Base-by-base conservation (phyloP, 1,140 invertebrate species). In the Drosophila kohkoa region DNA sequence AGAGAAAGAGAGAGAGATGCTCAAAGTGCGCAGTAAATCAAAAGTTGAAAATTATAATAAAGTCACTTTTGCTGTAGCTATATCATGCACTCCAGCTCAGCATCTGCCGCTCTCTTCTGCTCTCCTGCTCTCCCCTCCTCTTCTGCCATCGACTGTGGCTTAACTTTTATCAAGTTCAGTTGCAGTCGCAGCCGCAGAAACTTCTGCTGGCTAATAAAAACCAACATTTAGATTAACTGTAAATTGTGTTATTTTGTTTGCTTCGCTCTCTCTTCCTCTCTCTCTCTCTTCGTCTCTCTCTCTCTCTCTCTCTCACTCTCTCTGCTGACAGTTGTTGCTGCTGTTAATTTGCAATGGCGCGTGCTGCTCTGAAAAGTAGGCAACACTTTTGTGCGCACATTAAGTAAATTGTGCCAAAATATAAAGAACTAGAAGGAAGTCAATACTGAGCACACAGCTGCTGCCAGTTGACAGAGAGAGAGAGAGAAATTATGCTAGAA, bases 11-110 rank as follows among this genome's bases (percentile, higher is more conserved):
- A 55, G 58, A 13, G 25, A 52, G 43, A 58, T 15, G 32, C 59
- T 58, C 59, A 73, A 66, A 66, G 63, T 62, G 52, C 57, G 85
- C 81, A 81, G 85, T 89, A 89, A 89, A 89, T 89, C 85, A 89
- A 89, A 89, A 89, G 85, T 89, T 89, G 81, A 81, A 89, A 89
- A 89, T 89, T 89, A 89, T 89, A 89, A 89, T 89, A 89, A 89
- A 89, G 81, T 89, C 81, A 81, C 85, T 89, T 85, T 77, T 85
- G 78, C 68, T 80, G 77, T 81, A 65, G 73, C 77, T 87, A 87
- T 87, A 87, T 88, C 83, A 87, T 87, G 74, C 48, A 76, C 73
- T 65, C 11, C 20, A 11, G 4, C 32, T 3, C 52, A 11, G 0
- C 20, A 10, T 41, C n/a, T 11, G 11, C 25, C n/a, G 1, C 49